A percentile compares a stretch with the other conserved stretches of the same genome.
phyloP scores from a whole-genome alignment of 2,888 invertebrate species.

The Athalia cordata region DNA sequence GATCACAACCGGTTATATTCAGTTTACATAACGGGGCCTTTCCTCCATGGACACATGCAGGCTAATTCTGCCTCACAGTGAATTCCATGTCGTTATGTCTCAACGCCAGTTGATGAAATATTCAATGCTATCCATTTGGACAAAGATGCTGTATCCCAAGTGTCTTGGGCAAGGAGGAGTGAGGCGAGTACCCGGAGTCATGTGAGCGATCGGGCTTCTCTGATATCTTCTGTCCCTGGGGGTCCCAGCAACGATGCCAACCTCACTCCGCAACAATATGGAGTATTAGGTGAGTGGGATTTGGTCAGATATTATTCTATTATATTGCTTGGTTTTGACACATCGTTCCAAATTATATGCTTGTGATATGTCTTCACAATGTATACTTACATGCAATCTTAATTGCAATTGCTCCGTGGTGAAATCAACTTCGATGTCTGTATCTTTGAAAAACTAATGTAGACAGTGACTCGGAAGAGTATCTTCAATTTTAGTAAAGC shows the following conservation, averaged over 20 bases:
- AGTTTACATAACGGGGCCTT: not conserved
- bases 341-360: no score
- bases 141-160: constrained; percentile 69
- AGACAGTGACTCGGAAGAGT: no score
- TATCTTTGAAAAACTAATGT: no score
- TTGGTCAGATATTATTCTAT: not conserved
- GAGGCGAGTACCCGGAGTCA: constrained; percentile 70
- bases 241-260: constrained; percentile 78
- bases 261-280: constrained; percentile 90
- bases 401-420: no score
- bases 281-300: constrained; percentile 87
- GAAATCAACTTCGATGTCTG: no score
- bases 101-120: not conserved
- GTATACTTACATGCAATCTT: no score
- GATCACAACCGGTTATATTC: not conserved
- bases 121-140: constrained; percentile 5
- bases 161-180: constrained; percentile 70
- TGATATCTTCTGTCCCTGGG: constrained; percentile 70
- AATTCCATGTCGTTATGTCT: not conserved
- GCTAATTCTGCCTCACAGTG: not conserved
- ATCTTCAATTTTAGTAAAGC: no score
- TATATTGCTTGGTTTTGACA: no score
- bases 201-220: constrained; percentile 68
- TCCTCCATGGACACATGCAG: not conserved
- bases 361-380: no score